Percentiles rank a stretch among this genome's conserved stretches.
Evolutionary conservation across 53 echinoderm and acorn worm species (phyloP).

Genomic region (Arbacia lixula): DNA sequence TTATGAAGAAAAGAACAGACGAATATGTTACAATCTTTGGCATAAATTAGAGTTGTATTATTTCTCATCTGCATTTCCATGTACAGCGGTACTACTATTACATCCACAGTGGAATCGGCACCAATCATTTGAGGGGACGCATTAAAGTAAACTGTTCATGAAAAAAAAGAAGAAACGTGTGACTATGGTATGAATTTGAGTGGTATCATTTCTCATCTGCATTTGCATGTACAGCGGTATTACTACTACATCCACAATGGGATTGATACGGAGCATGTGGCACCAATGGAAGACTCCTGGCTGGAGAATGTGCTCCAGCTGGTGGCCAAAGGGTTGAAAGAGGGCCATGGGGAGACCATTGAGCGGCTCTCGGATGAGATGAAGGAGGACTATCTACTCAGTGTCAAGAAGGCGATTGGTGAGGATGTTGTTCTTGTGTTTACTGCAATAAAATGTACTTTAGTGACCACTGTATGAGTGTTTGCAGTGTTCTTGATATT

Average conservation of each 20-base stretch:
- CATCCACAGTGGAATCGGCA: slow-evolving; percentile 99
- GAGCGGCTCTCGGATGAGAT: slow-evolving; percentile 95
- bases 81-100: slow-evolving; percentile 96
- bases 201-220: too few species aligned
- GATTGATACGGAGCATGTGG: slow-evolving; percentile 98
- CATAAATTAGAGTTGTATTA: not conserved
- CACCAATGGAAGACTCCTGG: slow-evolving; percentile 99
- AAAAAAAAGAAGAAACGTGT: not conserved
- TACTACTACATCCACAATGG: slow-evolving; percentile 99
- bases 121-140: slow-evolving; percentile 9
- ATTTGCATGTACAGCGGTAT: slow-evolving; percentile 72
- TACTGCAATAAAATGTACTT: too few species aligned
- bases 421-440: too few species aligned
- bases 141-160: not conserved
- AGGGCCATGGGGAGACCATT: slow-evolving; percentile 78
- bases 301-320: slow-evolving; percentile 86
- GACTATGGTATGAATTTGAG: not conserved
- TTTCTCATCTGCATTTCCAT: not conserved
- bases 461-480: too few species aligned
- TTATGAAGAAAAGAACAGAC: too few species aligned
- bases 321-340: slow-evolving; percentile 79
- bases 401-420: slow-evolving; percentile 99
- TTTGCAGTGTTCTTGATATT: too few species aligned
- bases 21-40: too few species aligned
- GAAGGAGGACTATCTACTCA: slow-evolving; percentile 95